Base-by-base conservation (phyloP, 2,888 invertebrate species). In the Apodemia duryi region DNA sequence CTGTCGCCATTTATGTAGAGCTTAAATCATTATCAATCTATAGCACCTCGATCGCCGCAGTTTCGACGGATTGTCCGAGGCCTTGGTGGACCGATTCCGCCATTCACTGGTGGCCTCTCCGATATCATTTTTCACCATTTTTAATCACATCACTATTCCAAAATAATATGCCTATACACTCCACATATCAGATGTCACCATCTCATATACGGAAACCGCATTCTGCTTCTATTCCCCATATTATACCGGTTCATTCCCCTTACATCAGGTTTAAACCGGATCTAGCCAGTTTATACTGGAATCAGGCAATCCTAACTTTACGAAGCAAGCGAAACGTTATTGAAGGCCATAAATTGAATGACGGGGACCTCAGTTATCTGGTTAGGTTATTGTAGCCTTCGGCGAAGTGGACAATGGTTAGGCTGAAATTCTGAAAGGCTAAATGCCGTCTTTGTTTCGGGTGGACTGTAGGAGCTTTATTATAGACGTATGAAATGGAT, bases 41-140 rank as follows among this genome's bases (percentile, higher is more conserved):
- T 73, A 81, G 80, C 83, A 92, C 92, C 92, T 92, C 92, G 91
- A 80, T 94, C 94, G 76, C 93, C 94, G 73, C 93, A 92, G 78
- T 93, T 92, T 77, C 92, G 85, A 73, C 94, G 88, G 65, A 92
- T 90, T 74, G 91, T 92, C 78, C 91, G 83, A 69, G 90, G 90
- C 81, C 89, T 86, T 71, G 83, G 82, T 63, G 91, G 82, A 66
- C 87, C 77, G 80, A 84, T 77, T 80, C 91, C 81, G 82, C 92
- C 81, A 73, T 83, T 85, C 81, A 82, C 80, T 77, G 81, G 82
- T 74, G 83, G 83, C 79, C 88, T 90, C 77, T 92, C 88, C 75
- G 86, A 84, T 77, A 89, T 82, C 91, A 91, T 91, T 84, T 85
- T 89, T 82, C 87, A 86, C 83, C 85, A 66, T 61, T n/a, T 43